A percentile compares a stretch with the other conserved stretches of the same genome.
These are phyloP conservation scores for Drosophila rubida DNA, from an alignment of 2,888 invertebrate species.

Conservation along the genomic window DNA sequence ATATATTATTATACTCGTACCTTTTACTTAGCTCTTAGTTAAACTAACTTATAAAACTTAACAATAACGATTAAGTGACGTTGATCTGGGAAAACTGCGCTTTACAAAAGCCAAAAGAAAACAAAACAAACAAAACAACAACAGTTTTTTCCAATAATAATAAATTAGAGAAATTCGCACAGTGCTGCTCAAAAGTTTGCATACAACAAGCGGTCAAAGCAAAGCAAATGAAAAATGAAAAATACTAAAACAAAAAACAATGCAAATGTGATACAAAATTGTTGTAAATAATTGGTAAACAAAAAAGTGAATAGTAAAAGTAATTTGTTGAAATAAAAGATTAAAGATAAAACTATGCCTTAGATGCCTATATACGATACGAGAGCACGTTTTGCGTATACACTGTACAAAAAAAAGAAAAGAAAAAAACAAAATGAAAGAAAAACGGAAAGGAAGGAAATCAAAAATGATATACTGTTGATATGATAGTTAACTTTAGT, in stretches of 20 bases:
- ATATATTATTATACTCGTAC: slow-evolving; percentile 73
- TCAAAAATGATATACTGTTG: slow-evolving; percentile 46
- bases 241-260: slow-evolving; percentile 26
- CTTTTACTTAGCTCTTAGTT: slow-evolving; percentile 74
- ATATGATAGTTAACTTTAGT: slow-evolving; percentile 74
- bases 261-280: slow-evolving; percentile 77
- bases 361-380: slow-evolving; percentile 77
- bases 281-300: slow-evolving; percentile 78
- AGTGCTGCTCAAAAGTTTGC: slow-evolving; percentile 78
- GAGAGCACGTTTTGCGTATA: slow-evolving; percentile 65
- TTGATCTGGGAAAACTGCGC: slow-evolving; percentile 26
- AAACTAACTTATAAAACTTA: slow-evolving; percentile 57
- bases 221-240: slow-evolving; percentile 34
- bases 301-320: slow-evolving; percentile 23
- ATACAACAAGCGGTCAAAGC: slow-evolving; percentile 63
- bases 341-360: slow-evolving; percentile 64
- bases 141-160: slow-evolving; percentile 17
- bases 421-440: slow-evolving; percentile 49
- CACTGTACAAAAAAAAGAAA: slow-evolving; percentile 61
- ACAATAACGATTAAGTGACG: slow-evolving; percentile 25
- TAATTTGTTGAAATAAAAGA: slow-evolving; percentile 52
- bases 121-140: background rate
- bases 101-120: slow-evolving; percentile 35
- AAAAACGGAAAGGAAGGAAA: slow-evolving; percentile 27
- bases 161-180: slow-evolving; percentile 63